Evolutionary conservation across 2,113 vertebrate genomes (phyloP), one percentile per base, ranked within the genome.

Genomic region (Argyrosomus japonicus): DNA sequence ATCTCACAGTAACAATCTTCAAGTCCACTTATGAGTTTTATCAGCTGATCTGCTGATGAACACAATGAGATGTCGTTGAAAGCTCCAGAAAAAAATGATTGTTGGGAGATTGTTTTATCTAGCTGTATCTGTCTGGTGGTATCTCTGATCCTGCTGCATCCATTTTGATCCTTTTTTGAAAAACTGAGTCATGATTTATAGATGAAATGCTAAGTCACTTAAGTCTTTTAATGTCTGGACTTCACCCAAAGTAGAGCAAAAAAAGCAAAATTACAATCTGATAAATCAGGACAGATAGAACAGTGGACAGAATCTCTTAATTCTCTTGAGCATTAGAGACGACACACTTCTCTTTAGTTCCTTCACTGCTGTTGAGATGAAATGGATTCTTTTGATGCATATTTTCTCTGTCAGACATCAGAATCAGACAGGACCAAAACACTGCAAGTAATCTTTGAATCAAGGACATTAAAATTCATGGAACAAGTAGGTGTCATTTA

Each of bases 391-490:
- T 75, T 18, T 47, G 19, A 60, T n/a, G 23, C 69, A 27, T 15
- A 40, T 81, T 67, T 57, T 48, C 57, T 81, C 43, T 81, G 48
- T 70, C 21, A 57, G 61, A 77, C 43, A 57, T 21, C 32, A 73
- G 64, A 61, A 65, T 57, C 8, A 65, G 48, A 75, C 25, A 17
- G 2, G 27, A 56, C 47, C 60, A 62, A 78, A 83, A 43, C 57
- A 47, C 40, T 79, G 75, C 27, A 54, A 76, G 27, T 50, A 27
- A 36, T 77, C 40, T 68, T 5, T 2, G 27, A 64, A 76, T 47
- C 9, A 54, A 58, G 71, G 36, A 29, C 40, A 77, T 84, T 77
- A 57, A 82, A 74, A 86, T 77, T 54, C 3, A 86, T 84, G 47
- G 74, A 70, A 64, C 15, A 64, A 48, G 29, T 43, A 48, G 18